Conservation (phyloP, 2,113 vertebrate species). For the Cavia porcellus region DNA sequence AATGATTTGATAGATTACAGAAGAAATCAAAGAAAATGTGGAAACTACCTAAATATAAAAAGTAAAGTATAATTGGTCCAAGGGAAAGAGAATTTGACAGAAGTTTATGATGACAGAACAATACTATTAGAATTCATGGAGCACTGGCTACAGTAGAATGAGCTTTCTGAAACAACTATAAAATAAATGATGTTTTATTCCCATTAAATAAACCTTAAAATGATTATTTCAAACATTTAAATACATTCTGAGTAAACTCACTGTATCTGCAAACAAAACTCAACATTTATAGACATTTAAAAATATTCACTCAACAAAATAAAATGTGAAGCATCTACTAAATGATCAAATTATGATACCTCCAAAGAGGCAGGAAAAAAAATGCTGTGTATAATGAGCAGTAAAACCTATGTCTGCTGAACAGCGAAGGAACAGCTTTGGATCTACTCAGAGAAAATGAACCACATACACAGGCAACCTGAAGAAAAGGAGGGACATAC, state of each 20-base stretch:
- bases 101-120: not conserved
- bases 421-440: no score
- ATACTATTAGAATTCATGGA: not conserved
- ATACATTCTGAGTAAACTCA: not conserved
- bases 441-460: not conserved
- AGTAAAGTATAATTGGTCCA: not conserved
- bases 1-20: not conserved
- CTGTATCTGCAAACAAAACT: not conserved
- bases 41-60: not conserved
- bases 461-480: not conserved
- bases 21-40: conserved; percentile 1
- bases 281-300: not conserved
- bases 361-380: not conserved
- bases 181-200: not conserved
- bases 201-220: not conserved
- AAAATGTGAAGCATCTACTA: not conserved
- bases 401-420: not conserved
- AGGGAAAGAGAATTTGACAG: not conserved
- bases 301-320: not conserved
- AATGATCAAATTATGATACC: not conserved
- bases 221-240: not conserved
- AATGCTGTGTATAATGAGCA: not conserved
- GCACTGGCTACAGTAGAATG: not conserved
- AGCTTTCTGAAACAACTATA: not conserved
- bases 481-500: not conserved